phyloP scores from a whole-genome alignment of 2,888 invertebrate species.

The Eledona agricola region DNA sequence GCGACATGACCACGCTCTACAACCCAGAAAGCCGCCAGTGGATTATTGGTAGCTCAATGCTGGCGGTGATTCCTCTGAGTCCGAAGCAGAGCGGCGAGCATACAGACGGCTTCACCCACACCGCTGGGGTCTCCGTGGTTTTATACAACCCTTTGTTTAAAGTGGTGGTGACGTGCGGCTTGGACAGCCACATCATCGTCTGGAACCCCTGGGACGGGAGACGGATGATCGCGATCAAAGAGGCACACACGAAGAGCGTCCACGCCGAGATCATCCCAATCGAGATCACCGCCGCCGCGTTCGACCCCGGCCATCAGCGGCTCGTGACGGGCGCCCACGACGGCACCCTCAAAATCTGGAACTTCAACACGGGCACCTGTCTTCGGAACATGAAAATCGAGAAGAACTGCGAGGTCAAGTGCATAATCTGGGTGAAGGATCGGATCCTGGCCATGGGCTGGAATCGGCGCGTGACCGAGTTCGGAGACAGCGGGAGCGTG shows the following conservation, averaged over 20 bases:
- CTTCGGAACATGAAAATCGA: conserved; percentile 69
- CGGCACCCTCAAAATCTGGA: conserved; percentile 84
- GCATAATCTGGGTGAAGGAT: conserved; percentile 64
- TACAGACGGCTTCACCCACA: conserved; percentile 72
- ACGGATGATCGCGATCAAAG: conserved; percentile 72
- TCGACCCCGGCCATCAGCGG: conserved; percentile 77
- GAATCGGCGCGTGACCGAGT: conserved; percentile 78
- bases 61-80: conserved; percentile 72
- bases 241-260: conserved; percentile 74
- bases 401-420: conserved; percentile 64
- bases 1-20: conserved; percentile 65
- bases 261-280: conserved; percentile 74
- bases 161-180: conserved; percentile 77
- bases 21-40: conserved; percentile 73
- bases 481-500: conserved; percentile 66
- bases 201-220: conserved; percentile 82
- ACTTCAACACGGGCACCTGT: conserved; percentile 82
- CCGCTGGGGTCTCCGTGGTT: conserved; percentile 74
- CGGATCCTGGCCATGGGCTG: conserved; percentile 82
- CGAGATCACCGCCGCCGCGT: conserved; percentile 80
- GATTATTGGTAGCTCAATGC: conserved; percentile 71
- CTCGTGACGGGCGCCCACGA: conserved; percentile 81
- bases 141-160: conserved; percentile 79
- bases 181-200: conserved; percentile 82
- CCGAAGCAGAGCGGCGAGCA: conserved; percentile 72